Evolutionary conservation across 2,113 vertebrate species (phyloP), one percentile per base, ranked within the genome.

Genomic region (Channa maculata): DNA sequence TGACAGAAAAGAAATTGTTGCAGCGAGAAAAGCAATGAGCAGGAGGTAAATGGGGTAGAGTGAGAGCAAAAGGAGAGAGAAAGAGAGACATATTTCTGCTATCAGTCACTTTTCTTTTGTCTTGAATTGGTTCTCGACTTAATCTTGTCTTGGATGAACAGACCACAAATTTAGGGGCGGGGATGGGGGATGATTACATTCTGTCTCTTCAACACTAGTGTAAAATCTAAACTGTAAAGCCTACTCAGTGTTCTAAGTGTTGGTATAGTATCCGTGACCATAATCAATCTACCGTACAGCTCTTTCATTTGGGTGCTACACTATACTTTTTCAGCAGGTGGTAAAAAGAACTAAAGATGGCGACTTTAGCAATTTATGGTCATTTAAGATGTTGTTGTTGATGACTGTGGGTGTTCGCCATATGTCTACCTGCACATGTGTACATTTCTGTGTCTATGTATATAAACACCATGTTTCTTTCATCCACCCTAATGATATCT

Each of bases 181-280:
- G 70, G 65, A 66, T 44, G 71, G 79, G 79, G 77, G 77, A 65
- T 86, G 80, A 84, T 86, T 82, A 79, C 59, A 68, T 85, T 89
- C 54, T 87, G 86, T 89, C 80, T 88, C 82, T 83, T 89, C 86
- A 85, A 86, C 85, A 77, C 85, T 79, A 87, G 79, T 91, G 83
- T 93, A 89, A 90, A 91, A 81, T 91, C 86, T 87, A 87, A 91
- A 86, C 72, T 91, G 83, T 91, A 86, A 92, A 91, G 75, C 83
- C 82, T 92, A 87, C 80, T 92, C 86, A 73, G 87, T 93, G 92
- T 92, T 87, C 79, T 92, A 86, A 68, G 85, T 93, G 90, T 93
- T 84, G 91, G 84, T 93, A 88, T 91, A 89, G 91, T 93, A 92
- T 91, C 83, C 43, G 91, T 93, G 88, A 89, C 84, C 90, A 92